A percentile compares a stretch with the other conserved stretches of the same genome.
Evolutionary conservation across 2,113 vertebrate species (phyloP).

Genomic region (Myiozetetes cayanensis): DNA sequence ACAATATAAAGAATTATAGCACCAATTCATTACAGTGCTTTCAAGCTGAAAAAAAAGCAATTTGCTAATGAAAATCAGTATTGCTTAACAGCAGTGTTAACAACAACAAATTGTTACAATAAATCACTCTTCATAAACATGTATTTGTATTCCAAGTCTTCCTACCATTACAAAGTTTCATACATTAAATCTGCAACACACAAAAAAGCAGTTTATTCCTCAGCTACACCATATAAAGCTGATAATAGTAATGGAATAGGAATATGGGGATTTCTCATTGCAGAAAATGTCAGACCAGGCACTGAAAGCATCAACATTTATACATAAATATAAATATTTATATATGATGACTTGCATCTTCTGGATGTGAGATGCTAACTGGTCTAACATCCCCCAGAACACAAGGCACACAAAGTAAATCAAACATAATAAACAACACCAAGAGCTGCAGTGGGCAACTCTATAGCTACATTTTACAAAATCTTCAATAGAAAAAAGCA

Average conservation of each 20-base stretch:
- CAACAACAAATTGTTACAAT: background rate
- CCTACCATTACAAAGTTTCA: background rate
- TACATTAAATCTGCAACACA: background rate
- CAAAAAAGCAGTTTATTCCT: background rate
- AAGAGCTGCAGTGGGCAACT: background rate
- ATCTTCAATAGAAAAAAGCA: background rate
- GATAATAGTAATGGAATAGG: accelerated
- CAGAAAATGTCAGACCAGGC: background rate
- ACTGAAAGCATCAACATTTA: background rate
- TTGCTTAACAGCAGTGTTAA: background rate
- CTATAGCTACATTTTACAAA: background rate
- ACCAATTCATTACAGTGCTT: constrained; percentile 35
- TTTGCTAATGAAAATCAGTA: constrained; percentile 22
- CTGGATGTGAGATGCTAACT: background rate
- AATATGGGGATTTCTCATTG: accelerated
- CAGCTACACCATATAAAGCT: background rate
- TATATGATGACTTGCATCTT: background rate
- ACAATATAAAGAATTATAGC: constrained; percentile 35
- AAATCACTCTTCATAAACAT: background rate
- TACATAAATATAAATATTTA: background rate
- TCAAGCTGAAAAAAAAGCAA: constrained; percentile 1
- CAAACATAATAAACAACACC: background rate
- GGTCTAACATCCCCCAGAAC: background rate
- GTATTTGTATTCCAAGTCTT: background rate
- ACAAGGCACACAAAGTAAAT: background rate